phyloP scores from a whole-genome alignment of 2,888 invertebrate species.

The Phoenoteleia sp. region DNA sequence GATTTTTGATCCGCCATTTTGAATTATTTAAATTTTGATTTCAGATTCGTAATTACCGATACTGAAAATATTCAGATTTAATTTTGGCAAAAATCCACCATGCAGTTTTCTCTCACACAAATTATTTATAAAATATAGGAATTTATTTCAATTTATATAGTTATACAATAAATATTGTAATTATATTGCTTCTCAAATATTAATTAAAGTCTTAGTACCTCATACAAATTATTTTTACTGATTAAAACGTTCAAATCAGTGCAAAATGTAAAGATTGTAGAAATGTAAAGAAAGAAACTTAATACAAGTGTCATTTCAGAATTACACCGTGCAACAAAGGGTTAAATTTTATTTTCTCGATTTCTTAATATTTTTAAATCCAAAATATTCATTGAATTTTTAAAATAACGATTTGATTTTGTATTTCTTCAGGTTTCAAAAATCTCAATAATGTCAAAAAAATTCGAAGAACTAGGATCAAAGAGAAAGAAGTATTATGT shows the following conservation, averaged over 20 bases:
- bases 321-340: not conserved
- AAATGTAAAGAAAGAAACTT: too few relatives aligned
- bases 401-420: too few relatives aligned
- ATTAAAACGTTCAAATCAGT: not conserved
- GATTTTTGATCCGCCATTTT: too few relatives aligned
- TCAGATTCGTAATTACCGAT: too few relatives aligned
- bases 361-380: too few relatives aligned
- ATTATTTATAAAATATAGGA: not conserved
- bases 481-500: constrained; percentile 9
- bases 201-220: not conserved
- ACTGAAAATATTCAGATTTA: not conserved
- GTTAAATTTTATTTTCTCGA: too few relatives aligned
- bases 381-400: too few relatives aligned
- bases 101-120: not conserved
- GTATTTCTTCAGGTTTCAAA: too few relatives aligned
- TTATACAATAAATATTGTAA: not conserved
- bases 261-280: not conserved
- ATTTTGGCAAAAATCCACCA: not conserved
- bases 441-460: not conserved
- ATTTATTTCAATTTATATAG: not conserved
- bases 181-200: not conserved
- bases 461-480: not conserved
- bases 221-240: not conserved
- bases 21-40: too few relatives aligned
- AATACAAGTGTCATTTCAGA: not conserved